A percentile compares a stretch with the other conserved stretches of the same genome.
These are phyloP conservation scores for Sebastes trivittatus DNA, from an alignment of 2,797 vertebrate species.

Conservation along the genomic window DNA sequence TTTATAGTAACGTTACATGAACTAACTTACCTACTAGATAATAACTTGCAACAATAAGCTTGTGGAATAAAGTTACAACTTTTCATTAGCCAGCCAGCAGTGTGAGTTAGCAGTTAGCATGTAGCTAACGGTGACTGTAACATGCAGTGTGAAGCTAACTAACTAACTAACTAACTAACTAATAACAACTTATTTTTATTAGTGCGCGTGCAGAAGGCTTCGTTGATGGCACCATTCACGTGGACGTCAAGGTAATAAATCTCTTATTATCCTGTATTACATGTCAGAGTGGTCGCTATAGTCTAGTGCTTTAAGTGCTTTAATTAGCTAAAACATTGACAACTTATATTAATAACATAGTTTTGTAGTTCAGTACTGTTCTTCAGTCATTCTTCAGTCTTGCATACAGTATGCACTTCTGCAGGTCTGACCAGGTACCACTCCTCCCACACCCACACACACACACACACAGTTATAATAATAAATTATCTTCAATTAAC, in stretches of 20 bases:
- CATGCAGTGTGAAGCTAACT: background rate
- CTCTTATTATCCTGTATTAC: no score
- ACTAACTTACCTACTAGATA: background rate
- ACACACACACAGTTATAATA: no score
- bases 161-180: no score
- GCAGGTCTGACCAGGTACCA: no score
- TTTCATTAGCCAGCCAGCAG: rapidly evolving
- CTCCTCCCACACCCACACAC: no score
- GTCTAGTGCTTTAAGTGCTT: background rate
- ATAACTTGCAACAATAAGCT: background rate
- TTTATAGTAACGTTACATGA: no score
- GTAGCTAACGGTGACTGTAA: background rate
- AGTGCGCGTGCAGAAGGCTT: conserved; percentile 16
- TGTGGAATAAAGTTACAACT: background rate
- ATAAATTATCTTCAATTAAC: no score
- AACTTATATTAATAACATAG: background rate
- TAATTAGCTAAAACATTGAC: background rate
- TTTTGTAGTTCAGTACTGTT: background rate
- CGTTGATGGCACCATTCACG: conserved; percentile 41
- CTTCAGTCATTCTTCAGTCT: no score
- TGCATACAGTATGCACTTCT: no score
- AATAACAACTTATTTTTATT: background rate
- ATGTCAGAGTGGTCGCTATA: background rate
- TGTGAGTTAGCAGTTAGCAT: background rate
- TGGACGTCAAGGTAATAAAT: conserved; percentile 74